phyloP scores from a whole-genome alignment of 1,140 invertebrate genomes.

The Macrostomum lignano region DNA sequence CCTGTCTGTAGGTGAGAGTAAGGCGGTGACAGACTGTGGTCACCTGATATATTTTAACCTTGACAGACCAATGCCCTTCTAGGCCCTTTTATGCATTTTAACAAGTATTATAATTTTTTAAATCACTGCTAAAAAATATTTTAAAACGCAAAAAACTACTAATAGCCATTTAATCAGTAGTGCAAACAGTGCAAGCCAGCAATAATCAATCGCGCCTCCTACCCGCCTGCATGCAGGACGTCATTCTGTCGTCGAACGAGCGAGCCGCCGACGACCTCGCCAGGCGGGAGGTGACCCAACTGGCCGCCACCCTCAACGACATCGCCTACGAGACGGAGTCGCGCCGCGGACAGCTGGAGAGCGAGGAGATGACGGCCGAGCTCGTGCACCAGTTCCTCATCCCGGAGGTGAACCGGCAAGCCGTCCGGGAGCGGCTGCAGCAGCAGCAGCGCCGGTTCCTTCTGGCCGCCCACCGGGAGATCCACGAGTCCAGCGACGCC shows the following conservation, averaged over 20 bases:
- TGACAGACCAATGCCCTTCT: too few relatives aligned
- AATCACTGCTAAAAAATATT: too few relatives aligned
- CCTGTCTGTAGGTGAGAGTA: too few relatives aligned
- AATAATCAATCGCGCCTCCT: too few relatives aligned
- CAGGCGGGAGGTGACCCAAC: slow-evolving; percentile 28
- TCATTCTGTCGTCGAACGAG: slow-evolving; percentile 35
- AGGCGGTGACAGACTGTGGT: too few relatives aligned
- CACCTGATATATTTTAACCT: too few relatives aligned
- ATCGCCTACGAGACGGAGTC: slow-evolving; percentile 18
- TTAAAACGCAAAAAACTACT: too few relatives aligned
- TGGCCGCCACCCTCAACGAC: slow-evolving; percentile 35
- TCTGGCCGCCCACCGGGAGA: slow-evolving; percentile 21
- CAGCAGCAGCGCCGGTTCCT: slow-evolving; percentile 17
- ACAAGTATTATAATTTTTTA: too few relatives aligned
- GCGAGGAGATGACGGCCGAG: slow-evolving; percentile 35
- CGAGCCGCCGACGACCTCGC: slow-evolving; percentile 33
- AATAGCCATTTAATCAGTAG: too few relatives aligned
- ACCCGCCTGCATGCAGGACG: too few relatives aligned
- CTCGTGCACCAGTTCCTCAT: slow-evolving; percentile 36
- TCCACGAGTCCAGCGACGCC: slow-evolving; percentile 11
- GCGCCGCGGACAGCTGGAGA: slow-evolving; percentile 22
- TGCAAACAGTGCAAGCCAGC: too few relatives aligned
- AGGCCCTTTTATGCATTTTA: too few relatives aligned
- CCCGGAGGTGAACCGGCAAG: slow-evolving; percentile 34
- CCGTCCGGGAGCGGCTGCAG: slow-evolving; percentile 8